Conservation (phyloP, 2,888 invertebrate genomes). For the Spialia ferax region DNA sequence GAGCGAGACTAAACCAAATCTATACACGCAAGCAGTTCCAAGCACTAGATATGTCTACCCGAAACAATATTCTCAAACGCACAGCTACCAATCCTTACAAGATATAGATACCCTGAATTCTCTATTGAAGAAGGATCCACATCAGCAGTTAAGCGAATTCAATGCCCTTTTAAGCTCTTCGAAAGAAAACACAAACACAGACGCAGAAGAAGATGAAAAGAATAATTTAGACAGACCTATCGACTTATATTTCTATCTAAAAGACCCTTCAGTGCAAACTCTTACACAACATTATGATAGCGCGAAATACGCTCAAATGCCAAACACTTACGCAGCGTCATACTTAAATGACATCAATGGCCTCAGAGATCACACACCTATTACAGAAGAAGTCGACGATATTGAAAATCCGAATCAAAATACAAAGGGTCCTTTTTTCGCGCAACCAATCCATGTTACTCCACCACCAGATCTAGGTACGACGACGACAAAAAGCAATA, state of each 20-base stretch:
- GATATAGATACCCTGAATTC: slow-evolving; percentile 77
- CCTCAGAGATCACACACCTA: slow-evolving; percentile 72
- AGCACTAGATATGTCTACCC: slow-evolving; percentile 67
- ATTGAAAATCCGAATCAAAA: slow-evolving; percentile 67
- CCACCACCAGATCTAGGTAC: slow-evolving; percentile 55
- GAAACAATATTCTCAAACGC: slow-evolving; percentile 67
- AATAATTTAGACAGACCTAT: slow-evolving; percentile 61
- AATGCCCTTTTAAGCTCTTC: slow-evolving; percentile 72
- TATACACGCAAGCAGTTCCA: slow-evolving; percentile 64
- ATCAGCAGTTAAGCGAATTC: slow-evolving; percentile 79
- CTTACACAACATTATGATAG: slow-evolving; percentile 56
- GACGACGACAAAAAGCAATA: slow-evolving; percentile 58
- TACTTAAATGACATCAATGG: slow-evolving; percentile 51
- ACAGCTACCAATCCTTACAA: slow-evolving; percentile 66
- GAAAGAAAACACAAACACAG: slow-evolving; percentile 52
- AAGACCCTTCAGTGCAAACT: slow-evolving; percentile 56
- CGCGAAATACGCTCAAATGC: slow-evolving; percentile 54
- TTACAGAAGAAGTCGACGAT: slow-evolving; percentile 77
- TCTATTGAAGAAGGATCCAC: slow-evolving; percentile 77
- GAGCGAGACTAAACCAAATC: slow-evolving; percentile 45
- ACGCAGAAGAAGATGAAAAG: slow-evolving; percentile 52
- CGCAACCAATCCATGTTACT: slow-evolving; percentile 51
- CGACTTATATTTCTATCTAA: slow-evolving; percentile 71
- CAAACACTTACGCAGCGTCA: slow-evolving; percentile 58
- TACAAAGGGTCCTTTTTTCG: slow-evolving; percentile 50